Evolutionary conservation across 2,113 vertebrate species (phyloP), one percentile per base, ranked within the genome.

Genomic region (Plestiodon gilberti): DNA sequence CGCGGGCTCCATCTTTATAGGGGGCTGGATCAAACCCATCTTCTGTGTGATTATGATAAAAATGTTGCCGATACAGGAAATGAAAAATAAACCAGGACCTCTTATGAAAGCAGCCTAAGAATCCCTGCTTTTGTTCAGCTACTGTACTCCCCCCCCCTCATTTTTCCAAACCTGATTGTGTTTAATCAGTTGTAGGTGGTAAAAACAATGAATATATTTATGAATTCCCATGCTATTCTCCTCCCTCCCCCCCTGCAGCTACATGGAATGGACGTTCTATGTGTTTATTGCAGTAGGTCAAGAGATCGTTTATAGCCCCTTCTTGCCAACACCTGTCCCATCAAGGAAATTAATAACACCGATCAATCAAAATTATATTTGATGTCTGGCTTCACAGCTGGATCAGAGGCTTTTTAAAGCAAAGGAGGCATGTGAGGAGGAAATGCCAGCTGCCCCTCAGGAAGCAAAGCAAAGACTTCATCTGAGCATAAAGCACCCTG

Each of bases 201-300:
- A 93, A 91, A 86, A 94, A 82, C 80, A 90, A 96, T 94, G 93
- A 96, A 96, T 95, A 91, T 89, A 92, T 95, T 95, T 94, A 96
- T 94, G 93, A 96, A 91, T 92, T 85, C 90, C 84, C 84, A 10
- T 61, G 64, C 38, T 88, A 23, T 69, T 52, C 15, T 0, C 2
- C 10, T 5, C 2, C 38, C n/a, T 2, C 57, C 0, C 13, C 11
- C 23, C 30, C 87, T 83, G 88, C 87, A 48, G 55, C 92, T 48
- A 74, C 92, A 87, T 94, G 90, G 89, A 91, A 84, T 75, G 93
- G 78, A 85, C 15, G 15, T 70, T 79, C 89, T 92, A 95, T 96
- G 95, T 93, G 87, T 83, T 94, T 95, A 95, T 96, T 96, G 94
- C 89, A 81, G n/a, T 78, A 87, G 93, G 94, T 94, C 93, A 94